A percentile compares a stretch with the other conserved stretches of the same genome.
These are phyloP conservation scores for Nebria brevicollis DNA, from an alignment of 2,888 invertebrate genomes.

Conservation along the genomic window DNA sequence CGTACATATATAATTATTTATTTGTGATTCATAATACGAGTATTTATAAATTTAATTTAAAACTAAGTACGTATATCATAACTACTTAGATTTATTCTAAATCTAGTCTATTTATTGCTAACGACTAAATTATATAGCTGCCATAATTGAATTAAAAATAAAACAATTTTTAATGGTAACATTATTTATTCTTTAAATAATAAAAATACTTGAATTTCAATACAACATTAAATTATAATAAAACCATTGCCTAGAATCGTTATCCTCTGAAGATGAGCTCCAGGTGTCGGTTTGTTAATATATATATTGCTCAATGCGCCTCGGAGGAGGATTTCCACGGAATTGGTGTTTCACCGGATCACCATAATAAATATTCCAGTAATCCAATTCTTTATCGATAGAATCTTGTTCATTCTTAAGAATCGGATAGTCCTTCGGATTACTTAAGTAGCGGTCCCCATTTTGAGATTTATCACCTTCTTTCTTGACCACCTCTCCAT, in stretches of 20 bases:
- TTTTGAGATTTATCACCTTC: not conserved
- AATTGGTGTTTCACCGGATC: not conserved
- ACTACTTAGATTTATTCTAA: too few species aligned
- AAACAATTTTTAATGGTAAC: not conserved
- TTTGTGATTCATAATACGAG: not conserved
- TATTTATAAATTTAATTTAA: not conserved
- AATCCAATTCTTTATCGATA: not conserved
- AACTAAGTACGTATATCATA: too few species aligned
- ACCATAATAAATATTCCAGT: not conserved
- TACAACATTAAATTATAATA: not conserved
- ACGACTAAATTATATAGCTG: too few species aligned
- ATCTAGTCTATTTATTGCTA: too few species aligned
- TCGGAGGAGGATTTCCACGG: not conserved
- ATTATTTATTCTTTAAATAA: not conserved
- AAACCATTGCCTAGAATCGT: not conserved
- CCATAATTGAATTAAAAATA: not conserved
- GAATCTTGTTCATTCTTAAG: too few species aligned
- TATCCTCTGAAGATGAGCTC: not conserved
- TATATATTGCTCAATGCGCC: not conserved
- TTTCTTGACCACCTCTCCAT: not conserved
- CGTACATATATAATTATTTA: not conserved
- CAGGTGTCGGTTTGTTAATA: not conserved
- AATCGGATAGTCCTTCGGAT: too few species aligned
- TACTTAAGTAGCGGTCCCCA: not conserved
- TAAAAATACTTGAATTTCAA: not conserved